Conservation (phyloP, 2,113 vertebrate genomes). For the Zonotrichia leucophrys region DNA sequence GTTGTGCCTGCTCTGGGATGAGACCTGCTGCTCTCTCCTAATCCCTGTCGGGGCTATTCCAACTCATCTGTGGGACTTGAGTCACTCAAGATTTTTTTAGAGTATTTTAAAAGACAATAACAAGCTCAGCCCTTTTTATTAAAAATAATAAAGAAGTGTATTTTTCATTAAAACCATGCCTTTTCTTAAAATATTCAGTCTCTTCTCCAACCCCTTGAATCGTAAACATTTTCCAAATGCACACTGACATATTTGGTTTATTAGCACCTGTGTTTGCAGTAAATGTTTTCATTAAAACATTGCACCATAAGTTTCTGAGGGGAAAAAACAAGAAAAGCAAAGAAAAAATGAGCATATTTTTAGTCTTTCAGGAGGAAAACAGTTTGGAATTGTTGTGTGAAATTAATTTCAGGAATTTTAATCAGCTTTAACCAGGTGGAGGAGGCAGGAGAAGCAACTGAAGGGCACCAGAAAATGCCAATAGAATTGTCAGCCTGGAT, state of each 20-base stretch:
- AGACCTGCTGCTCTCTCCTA: neutral
- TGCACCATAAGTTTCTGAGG: neutral
- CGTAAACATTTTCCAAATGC: neutral
- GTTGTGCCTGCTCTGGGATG: neutral
- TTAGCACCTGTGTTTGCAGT: slow-evolving; percentile 45
- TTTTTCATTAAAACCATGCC: neutral
- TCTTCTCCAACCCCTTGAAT: neutral
- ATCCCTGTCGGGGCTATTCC: neutral
- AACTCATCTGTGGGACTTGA: neutral
- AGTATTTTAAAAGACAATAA: neutral
- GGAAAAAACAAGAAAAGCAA: neutral
- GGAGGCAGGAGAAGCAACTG: neutral
- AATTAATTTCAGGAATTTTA: slow-evolving; percentile 45
- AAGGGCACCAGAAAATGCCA: neutral
- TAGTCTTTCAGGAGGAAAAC: slow-evolving; percentile 15
- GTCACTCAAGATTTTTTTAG: neutral
- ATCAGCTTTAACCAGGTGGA: slow-evolving; percentile 36
- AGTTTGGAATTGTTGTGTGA: neutral
- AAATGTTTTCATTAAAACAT: slow-evolving; percentile 45
- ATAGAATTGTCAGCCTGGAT: neutral
- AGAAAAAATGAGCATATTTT: neutral
- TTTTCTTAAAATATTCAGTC: neutral
- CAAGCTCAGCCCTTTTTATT: neutral
- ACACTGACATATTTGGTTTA: neutral
- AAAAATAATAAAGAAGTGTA: neutral